These are phyloP conservation scores for Sclerurus mexicanus DNA, from an alignment of 2,113 vertebrate genomes.

Conservation along the genomic window DNA sequence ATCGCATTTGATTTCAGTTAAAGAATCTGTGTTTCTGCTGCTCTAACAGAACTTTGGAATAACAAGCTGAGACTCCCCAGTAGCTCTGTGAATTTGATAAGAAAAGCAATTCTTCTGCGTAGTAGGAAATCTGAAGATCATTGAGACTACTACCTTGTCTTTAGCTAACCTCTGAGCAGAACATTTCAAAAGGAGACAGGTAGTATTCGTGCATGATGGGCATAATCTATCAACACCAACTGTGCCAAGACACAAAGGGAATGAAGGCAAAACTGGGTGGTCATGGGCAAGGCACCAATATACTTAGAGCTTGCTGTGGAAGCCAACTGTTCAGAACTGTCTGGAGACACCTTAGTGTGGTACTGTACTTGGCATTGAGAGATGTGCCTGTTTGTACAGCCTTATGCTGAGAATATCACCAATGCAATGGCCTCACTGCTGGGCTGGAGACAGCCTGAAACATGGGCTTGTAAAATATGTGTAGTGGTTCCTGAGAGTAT, in stretches of 20 bases:
- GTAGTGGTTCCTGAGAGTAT: background rate
- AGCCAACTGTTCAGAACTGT: background rate
- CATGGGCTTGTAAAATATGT: background rate
- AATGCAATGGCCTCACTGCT: background rate
- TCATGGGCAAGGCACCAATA: background rate
- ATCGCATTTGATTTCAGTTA: background rate
- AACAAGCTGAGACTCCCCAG: background rate
- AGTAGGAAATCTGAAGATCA: background rate
- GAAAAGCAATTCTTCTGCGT: background rate
- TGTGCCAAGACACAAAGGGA: background rate
- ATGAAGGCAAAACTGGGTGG: background rate
- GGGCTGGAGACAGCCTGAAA: background rate
- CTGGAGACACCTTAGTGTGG: fast-evolving
- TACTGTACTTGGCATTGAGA: background rate
- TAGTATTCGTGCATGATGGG: background rate
- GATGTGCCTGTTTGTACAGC: background rate
- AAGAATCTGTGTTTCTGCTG: background rate
- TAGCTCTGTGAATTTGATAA: background rate
- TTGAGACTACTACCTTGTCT: background rate
- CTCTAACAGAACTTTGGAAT: background rate
- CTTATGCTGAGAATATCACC: background rate
- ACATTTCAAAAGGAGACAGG: background rate
- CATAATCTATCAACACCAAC: background rate
- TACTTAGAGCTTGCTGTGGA: background rate
- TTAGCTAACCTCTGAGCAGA: background rate